Conservation (phyloP, 2,797 vertebrate species). For the Semotilus atromaculatus region DNA sequence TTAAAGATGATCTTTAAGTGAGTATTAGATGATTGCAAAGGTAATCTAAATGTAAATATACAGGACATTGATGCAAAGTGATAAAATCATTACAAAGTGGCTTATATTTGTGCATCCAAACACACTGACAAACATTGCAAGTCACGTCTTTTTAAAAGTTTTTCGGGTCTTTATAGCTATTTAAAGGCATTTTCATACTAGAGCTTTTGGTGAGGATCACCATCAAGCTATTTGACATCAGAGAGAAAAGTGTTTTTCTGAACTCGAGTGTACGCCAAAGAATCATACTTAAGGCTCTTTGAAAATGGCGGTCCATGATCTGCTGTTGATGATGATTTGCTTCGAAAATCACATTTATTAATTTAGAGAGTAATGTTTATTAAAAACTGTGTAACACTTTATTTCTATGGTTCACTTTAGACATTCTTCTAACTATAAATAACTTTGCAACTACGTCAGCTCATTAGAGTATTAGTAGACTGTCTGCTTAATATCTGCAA, state of each 20-base stretch:
- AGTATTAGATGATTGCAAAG: background rate
- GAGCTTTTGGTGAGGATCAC: background rate
- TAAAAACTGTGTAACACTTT: background rate
- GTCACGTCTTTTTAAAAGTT: background rate
- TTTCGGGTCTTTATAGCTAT: background rate
- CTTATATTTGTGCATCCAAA: background rate
- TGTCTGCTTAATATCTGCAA: background rate
- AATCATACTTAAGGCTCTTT: background rate
- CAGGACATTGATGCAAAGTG: background rate
- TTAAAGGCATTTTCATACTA: background rate
- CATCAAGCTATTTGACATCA: background rate
- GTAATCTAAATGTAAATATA: background rate
- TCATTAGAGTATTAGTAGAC: background rate
- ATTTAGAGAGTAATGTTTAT: conserved; percentile 3
- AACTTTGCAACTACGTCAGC: background rate
- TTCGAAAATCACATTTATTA: background rate
- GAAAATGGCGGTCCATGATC: background rate
- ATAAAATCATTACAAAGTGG: background rate
- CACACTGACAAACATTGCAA: background rate
- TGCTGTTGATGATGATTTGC: background rate
- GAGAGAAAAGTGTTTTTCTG: background rate
- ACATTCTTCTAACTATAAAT: background rate
- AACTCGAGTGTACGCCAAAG: background rate
- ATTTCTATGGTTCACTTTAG: background rate
- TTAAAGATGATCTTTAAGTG: background rate